Evolutionary conservation across 2,113 vertebrate species (phyloP), one percentile per base, ranked within the genome.

Genomic region (Myotis lucifugus): DNA sequence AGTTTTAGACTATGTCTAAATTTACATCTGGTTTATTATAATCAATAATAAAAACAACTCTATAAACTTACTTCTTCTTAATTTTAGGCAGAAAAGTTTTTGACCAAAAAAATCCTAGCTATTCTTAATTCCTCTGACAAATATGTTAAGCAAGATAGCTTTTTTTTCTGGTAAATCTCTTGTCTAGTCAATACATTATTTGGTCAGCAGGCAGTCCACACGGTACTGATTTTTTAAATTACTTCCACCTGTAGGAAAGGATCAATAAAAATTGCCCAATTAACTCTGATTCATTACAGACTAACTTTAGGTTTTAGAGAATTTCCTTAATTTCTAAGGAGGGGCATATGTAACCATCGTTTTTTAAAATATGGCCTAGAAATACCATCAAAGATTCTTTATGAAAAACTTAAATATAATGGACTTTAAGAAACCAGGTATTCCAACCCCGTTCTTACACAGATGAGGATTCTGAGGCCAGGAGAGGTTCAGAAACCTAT

Each of bases 41-140:
- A 73, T 88, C 70, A 95, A 61, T 95, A 93, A 95, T 87, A 83
- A 97, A 93, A 96, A 82, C 85, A 95, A 95, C 37, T 93, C 95
- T 96, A 96, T 54, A 94, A 96, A 97, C 91, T 97, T 95, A 90
- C 93, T 95, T 97, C 85, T 94, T 96, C 69, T 93, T 97, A 87
- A 93, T 94, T 92, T 97, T 94, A 96, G 91, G 91, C 84, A 97
- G 86, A 97, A 96, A 96, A 96, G 61, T 88, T 96, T 96, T 92
- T 93, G 90, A 90, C 40, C 90, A 97, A 95, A 96, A 90, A 90
- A 78, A 67, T 96, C 59, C 96, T 97, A 97, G 95, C 95, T 96
- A 97, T 88, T 92, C 85, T 95, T 91, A 97, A 92, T 85, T 96
- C 92, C 91, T 96, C 74, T 97, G 83, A 85, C 83, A 97, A 92